Percentiles rank a stretch among this genome's conserved stretches.
These are phyloP conservation scores for Meloidogyne floridensis DNA, from an alignment of 1,140 invertebrate genomes.

Conservation along the genomic window DNA sequence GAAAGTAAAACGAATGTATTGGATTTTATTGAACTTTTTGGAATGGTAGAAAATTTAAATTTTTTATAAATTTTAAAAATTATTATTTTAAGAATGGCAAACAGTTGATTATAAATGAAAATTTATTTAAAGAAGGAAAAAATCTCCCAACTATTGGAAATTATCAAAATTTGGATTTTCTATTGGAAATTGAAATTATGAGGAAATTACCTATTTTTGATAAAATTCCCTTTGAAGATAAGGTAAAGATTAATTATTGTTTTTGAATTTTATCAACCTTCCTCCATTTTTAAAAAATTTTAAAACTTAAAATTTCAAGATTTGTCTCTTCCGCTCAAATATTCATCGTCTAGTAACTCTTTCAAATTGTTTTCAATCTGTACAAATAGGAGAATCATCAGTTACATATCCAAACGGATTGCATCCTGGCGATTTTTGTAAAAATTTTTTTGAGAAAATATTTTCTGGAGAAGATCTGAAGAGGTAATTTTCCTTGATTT, in stretches of 20 bases:
- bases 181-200: background rate
- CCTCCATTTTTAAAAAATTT: background rate
- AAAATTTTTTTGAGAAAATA: background rate
- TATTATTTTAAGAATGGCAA: background rate
- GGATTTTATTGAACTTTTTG: background rate
- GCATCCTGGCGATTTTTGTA: background rate
- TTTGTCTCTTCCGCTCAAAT: background rate
- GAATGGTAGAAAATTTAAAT: background rate
- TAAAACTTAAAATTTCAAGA: background rate
- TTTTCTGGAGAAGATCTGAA: background rate
- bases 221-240: background rate
- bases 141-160: background rate
- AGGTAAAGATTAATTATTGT: background rate
- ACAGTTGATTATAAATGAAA: background rate
- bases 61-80: background rate
- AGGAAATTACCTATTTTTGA: background rate
- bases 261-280: background rate
- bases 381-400: background rate
- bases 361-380: background rate
- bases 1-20: background rate
- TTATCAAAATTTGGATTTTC: background rate
- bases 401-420: background rate
- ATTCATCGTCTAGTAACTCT: background rate
- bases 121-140: slow-evolving; percentile 4
- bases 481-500: background rate